phyloP scores from a whole-genome alignment of 2,888 invertebrate genomes.

The Phragmatobia fuliginosa region DNA sequence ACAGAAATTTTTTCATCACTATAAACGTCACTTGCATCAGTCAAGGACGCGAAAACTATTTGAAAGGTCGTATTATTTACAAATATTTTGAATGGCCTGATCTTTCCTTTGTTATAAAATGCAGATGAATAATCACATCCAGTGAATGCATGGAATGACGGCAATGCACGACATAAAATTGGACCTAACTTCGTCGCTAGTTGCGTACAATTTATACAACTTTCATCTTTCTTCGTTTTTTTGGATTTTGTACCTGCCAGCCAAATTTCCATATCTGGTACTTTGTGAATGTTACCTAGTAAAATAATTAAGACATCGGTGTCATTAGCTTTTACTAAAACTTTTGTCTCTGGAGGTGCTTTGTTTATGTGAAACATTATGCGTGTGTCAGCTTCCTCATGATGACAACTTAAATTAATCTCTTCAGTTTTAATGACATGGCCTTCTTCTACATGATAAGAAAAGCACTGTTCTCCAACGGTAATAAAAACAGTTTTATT shows the following conservation, averaged over 20 bases:
- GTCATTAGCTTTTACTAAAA: no score
- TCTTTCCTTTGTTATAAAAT: constrained; percentile 19
- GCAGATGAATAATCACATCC: constrained; percentile 17
- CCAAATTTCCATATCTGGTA: no score
- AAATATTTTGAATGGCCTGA: constrained; percentile 20
- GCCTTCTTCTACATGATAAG: constrained; percentile 11
- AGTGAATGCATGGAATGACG: constrained; percentile 18
- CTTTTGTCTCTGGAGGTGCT: no score
- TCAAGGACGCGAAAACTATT: constrained; percentile 18
- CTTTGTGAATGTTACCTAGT: no score
- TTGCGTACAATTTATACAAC: constrained; percentile 16
- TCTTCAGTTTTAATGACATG: constrained; percentile 14
- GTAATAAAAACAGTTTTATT: constrained; percentile 32
- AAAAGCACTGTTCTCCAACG: constrained; percentile 18
- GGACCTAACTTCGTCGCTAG: constrained; percentile 18
- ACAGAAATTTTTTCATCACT: constrained; percentile 20
- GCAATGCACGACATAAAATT: constrained; percentile 20
- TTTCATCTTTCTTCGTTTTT: constrained; percentile 14
- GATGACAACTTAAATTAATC: constrained; percentile 8
- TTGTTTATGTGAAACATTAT: no score
- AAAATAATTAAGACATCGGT: no score
- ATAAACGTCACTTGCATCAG: constrained; percentile 10
- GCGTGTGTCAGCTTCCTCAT: constrained; percentile 13
- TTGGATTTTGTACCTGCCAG: no score
- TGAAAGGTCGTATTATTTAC: constrained; percentile 15